Percentiles rank a stretch among this genome's conserved stretches.
phyloP scores from a whole-genome alignment of 2,113 vertebrate genomes.

The Xenopus borealis region DNA sequence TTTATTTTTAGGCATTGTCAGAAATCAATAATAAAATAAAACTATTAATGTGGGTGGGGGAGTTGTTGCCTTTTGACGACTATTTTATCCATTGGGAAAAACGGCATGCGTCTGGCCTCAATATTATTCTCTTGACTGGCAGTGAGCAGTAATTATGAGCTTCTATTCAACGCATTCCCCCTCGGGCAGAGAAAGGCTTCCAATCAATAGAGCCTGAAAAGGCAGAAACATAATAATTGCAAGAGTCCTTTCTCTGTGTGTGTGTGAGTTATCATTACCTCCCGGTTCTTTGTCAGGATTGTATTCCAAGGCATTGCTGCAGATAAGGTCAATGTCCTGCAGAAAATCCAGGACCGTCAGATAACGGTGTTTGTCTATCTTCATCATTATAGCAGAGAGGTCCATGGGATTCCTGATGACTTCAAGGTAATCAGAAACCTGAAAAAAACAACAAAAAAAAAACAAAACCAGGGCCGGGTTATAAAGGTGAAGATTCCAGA shows the following conservation, averaged over 20 bases:
- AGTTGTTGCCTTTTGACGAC: not conserved
- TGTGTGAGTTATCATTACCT: constrained; percentile 73
- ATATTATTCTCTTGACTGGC: constrained; percentile 4
- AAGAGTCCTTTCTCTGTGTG: not conserved
- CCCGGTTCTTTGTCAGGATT: constrained; percentile 98
- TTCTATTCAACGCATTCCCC: constrained; percentile 7
- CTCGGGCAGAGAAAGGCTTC: constrained; percentile 32
- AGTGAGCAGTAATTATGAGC: constrained; percentile 22
- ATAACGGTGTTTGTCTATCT: constrained; percentile 95
- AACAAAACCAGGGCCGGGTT: not conserved
- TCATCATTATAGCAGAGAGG: constrained; percentile 91
- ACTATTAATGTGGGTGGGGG: too few relatives aligned
- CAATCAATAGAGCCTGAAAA: constrained; percentile 27
- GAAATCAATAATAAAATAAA: too few relatives aligned
- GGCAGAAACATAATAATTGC: constrained; percentile 18
- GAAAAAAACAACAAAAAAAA: not conserved
- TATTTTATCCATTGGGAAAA: constrained; percentile 24
- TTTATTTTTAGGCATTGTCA: too few relatives aligned
- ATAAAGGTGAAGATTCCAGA: not conserved
- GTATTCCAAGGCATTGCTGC: constrained; percentile 94
- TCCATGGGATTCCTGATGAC: constrained; percentile 97
- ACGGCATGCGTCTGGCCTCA: not conserved
- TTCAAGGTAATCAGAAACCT: constrained; percentile 98
- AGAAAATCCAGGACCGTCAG: constrained; percentile 89
- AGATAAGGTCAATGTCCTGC: constrained; percentile 91